Evolutionary conservation across 2,888 invertebrate species (phyloP), one percentile per base, ranked within the genome.

Genomic region (Sturmia bella): DNA sequence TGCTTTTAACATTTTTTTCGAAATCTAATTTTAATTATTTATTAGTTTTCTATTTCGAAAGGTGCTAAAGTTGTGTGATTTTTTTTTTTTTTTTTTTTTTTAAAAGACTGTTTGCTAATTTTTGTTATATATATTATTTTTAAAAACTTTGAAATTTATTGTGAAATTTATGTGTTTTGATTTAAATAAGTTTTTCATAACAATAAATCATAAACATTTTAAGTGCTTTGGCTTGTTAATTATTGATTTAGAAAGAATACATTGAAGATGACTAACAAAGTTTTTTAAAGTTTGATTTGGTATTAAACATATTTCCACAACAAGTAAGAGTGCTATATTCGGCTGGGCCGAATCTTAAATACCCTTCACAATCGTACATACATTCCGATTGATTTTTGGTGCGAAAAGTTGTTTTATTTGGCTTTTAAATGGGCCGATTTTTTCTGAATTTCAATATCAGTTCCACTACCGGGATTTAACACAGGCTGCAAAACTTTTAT

Each of bases 181-280:
- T 69, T 11, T 3, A 3, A 59, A 27, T 3, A 54, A 43, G 19
- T 39, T 50, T 39, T 50, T 19, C n/a, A 21, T 21, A 57, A 52
- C 15, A 77, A 73, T 77, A 68, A 77, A 77, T 77, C 77, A 77
- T 68, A 59, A 70, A 70, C 61, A 32, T 21, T 66, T 52, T 72
- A 70, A 72, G 76, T 76, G 76, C 66, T 80, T 80, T 57, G 43
- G 17, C 68, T 24, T 63, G 50, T 69, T 75, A 13, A 32, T 32
- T 64, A 75, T 75, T 68, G 63, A 79, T 68, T 74, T 54, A 4
- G 2, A 11, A 43, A 13, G n/a, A 39, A 39, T 41, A n/a, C 24
- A 1, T 21, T 39, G 56, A 24, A 54, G 11, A 66, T 61, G 12
- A 52, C 43, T 41, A 19, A 21, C 9, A 19, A 63, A 43, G 2